Base-by-base conservation (phyloP, 2,113 vertebrate species). In the Pelodiscus sinensis region DNA sequence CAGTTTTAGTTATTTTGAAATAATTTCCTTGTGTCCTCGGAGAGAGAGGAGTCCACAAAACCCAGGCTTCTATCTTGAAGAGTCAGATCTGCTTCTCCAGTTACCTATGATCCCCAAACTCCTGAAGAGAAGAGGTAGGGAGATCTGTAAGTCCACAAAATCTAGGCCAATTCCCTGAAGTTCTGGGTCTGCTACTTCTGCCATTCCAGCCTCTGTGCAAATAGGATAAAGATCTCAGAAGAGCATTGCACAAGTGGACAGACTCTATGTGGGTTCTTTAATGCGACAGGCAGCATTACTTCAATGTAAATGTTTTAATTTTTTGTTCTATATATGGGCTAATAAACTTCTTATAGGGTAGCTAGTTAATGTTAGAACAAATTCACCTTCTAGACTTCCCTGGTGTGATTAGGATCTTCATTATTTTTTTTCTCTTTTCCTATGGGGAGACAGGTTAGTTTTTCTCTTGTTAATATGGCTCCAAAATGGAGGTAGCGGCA, bases 391-490 rank as follows among this genome's bases (percentile, higher is more conserved):
- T 5, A 79, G 38, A 80, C 73, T 77, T 22, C 52, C 1, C 0
- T 5, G 58, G 92, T 10, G n/a, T 93, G 25, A 88, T 25, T 82
- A 52, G 65, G 29, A 11, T 95, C 51, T 19, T 90, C 84, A 77
- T 27, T 90, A 35, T 38, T 35, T 35, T 38, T 11, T 19, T 0
- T 5, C 4, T 56, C 6, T 13, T 52, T 91, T 90, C n/a, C 60
- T 86, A 35, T 35, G 73, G 86, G 75, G 25, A 86, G 2, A 3
- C 57, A 2, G 77, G 56, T 90, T 95, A 96, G 54, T 94, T 95
- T 94, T 65, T 96, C 22, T 1, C 79, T 92, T 89, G 84, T 87
- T 93, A 95, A 95, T 92, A 93, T 71, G 56, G 6, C 81, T 91
- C 91, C 92, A 78, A 57, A 93, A 87, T 0, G 2, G 92, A 93